A percentile compares a stretch with the other conserved stretches of the same genome.
These are phyloP conservation scores for Pseudococcus longispinus DNA, from an alignment of 2,888 invertebrate species.

Conservation along the genomic window DNA sequence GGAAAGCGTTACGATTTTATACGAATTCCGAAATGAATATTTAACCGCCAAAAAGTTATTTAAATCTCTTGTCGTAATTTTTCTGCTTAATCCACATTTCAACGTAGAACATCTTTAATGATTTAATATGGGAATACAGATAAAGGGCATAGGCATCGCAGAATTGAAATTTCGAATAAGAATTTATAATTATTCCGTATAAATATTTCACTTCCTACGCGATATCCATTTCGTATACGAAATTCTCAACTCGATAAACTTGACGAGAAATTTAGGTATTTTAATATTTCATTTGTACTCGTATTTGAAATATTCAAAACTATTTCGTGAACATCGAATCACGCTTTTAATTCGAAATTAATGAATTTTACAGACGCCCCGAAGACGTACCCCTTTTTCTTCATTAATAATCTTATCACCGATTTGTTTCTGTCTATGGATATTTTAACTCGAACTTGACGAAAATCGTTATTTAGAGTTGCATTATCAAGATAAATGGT, in stretches of 20 bases:
- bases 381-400: neutral
- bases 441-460: neutral
- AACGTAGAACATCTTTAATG: neutral
- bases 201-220: neutral
- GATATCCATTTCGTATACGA: neutral
- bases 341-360: neutral
- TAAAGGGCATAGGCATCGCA: neutral
- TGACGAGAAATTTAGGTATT: neutral
- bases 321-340: neutral
- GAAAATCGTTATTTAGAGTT: neutral
- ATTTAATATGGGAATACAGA: conserved; percentile 2
- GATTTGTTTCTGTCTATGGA: neutral
- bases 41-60: neutral
- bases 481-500: neutral
- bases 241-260: neutral
- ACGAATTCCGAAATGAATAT: neutral
- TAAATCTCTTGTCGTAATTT: neutral
- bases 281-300: neutral
- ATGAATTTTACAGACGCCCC: neutral
- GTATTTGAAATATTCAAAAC: conserved; percentile 3
- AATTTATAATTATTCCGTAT: neutral
- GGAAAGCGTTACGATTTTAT: neutral
- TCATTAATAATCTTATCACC: conserved; percentile 15
- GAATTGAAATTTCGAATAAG: neutral
- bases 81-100: neutral